Evolutionary conservation across 2,888 invertebrate genomes (phyloP).

Genomic region (Epirrhoe alternata): DNA sequence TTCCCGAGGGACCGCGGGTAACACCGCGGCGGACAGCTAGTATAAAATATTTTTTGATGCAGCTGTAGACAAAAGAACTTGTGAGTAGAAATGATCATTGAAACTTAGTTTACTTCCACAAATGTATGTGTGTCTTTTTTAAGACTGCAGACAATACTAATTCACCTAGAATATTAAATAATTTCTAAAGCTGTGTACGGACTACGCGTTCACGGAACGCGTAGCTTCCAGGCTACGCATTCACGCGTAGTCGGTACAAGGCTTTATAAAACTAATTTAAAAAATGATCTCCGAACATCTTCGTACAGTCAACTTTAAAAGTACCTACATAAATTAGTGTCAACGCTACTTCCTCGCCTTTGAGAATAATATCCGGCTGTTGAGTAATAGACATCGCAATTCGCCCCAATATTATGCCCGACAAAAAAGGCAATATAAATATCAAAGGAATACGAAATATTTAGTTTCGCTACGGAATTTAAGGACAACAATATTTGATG

Average conservation of each 20-base stretch:
- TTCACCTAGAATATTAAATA: neutral
- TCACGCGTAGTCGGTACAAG: no score
- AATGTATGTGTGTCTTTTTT: neutral
- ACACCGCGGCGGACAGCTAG: no score
- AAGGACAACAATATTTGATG: slow-evolving; percentile 15
- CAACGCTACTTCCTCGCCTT: slow-evolving; percentile 36
- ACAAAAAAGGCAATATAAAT: slow-evolving; percentile 38
- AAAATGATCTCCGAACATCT: slow-evolving; percentile 29
- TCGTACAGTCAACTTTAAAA: slow-evolving; percentile 14
- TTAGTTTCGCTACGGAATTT: slow-evolving; percentile 24
- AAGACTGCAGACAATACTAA: neutral
- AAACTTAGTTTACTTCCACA: no score
- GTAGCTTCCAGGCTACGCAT: no score
- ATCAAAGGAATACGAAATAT: slow-evolving; percentile 28
- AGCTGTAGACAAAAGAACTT: no score
- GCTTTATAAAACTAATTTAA: slow-evolving; percentile 15
- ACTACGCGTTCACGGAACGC: no score
- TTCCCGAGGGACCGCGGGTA: no score
- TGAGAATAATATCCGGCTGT: slow-evolving; percentile 40
- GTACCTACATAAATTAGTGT: slow-evolving; percentile 43
- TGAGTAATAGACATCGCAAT: slow-evolving; percentile 42
- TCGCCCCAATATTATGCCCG: slow-evolving; percentile 38
- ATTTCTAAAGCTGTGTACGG: no score
- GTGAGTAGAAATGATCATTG: no score
- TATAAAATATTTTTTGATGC: no score